These are phyloP conservation scores for Seriola quinqueradiata DNA, from an alignment of 2,113 vertebrate genomes.

Conservation along the genomic window DNA sequence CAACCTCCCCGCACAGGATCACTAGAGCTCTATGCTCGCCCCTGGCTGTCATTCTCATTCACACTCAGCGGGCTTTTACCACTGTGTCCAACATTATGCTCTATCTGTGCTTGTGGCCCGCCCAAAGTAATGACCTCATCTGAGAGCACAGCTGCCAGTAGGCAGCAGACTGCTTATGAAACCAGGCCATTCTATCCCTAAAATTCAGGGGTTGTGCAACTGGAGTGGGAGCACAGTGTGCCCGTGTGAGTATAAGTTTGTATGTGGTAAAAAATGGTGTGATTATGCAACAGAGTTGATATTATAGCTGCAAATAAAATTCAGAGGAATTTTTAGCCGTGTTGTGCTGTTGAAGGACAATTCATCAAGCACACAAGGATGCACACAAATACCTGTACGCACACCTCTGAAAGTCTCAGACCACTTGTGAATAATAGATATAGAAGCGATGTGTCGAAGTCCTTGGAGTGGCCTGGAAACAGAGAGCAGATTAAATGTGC, in stretches of 20 bases:
- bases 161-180: constrained; percentile 76
- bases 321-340: constrained; percentile 19
- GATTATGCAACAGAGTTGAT: constrained; percentile 73
- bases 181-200: constrained; percentile 72
- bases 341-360: constrained; percentile 32
- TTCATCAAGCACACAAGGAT: neutral
- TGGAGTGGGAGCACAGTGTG: constrained; percentile 61
- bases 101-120: constrained; percentile 45
- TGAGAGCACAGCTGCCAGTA: constrained; percentile 74
- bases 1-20: constrained; percentile 41
- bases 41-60: constrained; percentile 45
- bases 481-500: constrained; percentile 74
- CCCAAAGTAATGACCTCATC: constrained; percentile 75
- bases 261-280: constrained; percentile 50
- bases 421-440: constrained; percentile 76
- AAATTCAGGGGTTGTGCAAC: constrained; percentile 76
- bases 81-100: constrained; percentile 49
- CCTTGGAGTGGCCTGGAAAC: constrained; percentile 78
- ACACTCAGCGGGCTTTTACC: constrained; percentile 55
- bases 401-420: constrained; percentile 26
- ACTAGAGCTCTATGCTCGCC: constrained; percentile 23
- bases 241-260: constrained; percentile 50
- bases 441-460: constrained; percentile 68
- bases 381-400: neutral
- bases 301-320: constrained; percentile 60